Conservation (phyloP, 2,888 invertebrate genomes). For the Acanthosepion esculentum region DNA sequence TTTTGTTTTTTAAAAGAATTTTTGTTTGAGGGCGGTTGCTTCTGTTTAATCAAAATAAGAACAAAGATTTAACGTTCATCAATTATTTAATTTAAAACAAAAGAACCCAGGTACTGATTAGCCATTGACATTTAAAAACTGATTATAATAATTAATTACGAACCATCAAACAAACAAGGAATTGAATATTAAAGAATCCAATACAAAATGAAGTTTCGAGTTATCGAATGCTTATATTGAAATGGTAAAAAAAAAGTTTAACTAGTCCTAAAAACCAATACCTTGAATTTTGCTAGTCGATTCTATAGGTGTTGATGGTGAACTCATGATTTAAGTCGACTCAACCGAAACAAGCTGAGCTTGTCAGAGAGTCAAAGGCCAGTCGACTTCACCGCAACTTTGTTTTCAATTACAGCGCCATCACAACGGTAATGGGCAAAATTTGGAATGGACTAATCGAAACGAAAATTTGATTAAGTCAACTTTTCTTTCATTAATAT, state of each 20-base stretch:
- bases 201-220: not conserved
- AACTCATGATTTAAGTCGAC: constrained; percentile 36
- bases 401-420: constrained; percentile 46
- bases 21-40: too few relatives aligned
- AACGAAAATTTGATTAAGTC: not conserved
- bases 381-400: constrained; percentile 36
- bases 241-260: not conserved
- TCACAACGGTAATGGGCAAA: not conserved
- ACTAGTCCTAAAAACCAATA: not conserved
- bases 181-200: not conserved
- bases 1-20: too few relatives aligned
- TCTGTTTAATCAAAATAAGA: not conserved
- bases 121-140: not conserved
- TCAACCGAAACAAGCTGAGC: not conserved
- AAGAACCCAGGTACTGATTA: not conserved
- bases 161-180: not conserved
- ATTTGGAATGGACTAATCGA: not conserved
- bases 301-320: not conserved
- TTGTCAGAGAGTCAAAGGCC: not conserved
- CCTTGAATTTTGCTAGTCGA: constrained; percentile 42
- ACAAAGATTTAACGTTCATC: not conserved
- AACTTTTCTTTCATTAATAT: too few relatives aligned
- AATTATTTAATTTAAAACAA: not conserved
- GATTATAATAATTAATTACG: not conserved
- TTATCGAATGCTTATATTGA: not conserved